Evolutionary conservation across 2,113 vertebrate species (phyloP).

Genomic region (Charina bottae): DNA sequence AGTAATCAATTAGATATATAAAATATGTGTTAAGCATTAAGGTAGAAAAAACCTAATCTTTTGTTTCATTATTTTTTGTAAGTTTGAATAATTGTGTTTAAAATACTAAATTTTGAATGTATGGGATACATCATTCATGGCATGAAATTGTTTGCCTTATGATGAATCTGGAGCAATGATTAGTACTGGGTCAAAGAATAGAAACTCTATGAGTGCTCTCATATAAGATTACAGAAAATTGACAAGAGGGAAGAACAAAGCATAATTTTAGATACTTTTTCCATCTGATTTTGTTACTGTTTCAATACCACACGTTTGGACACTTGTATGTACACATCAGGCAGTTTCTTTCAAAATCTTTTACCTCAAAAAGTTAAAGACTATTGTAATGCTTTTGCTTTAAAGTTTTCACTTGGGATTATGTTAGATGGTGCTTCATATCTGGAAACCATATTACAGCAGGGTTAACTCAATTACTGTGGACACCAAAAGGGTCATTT

Average conservation of each 20-base stretch:
- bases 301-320: conserved; percentile 48
- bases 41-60: neutral
- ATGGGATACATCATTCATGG: neutral
- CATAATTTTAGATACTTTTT: neutral
- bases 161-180: neutral
- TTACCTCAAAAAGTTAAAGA: conserved; percentile 52
- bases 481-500: conserved; percentile 43
- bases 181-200: neutral
- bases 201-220: conserved; percentile 14
- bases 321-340: conserved; percentile 43
- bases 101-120: neutral
- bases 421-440: conserved; percentile 31
- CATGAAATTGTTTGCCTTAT: neutral
- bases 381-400: conserved; percentile 59
- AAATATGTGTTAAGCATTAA: conserved; percentile 15
- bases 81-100: neutral
- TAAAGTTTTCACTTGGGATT: conserved; percentile 37
- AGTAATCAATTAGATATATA: neutral
- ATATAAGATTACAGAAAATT: conserved; percentile 11
- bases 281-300: conserved; percentile 15
- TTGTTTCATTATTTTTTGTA: conserved; percentile 12
- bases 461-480: conserved; percentile 40
- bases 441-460: conserved; percentile 40
- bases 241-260: neutral
- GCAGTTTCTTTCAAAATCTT: conserved; percentile 47